phyloP scores from a whole-genome alignment of 2,888 invertebrate species.

The Ellobium chinense region DNA sequence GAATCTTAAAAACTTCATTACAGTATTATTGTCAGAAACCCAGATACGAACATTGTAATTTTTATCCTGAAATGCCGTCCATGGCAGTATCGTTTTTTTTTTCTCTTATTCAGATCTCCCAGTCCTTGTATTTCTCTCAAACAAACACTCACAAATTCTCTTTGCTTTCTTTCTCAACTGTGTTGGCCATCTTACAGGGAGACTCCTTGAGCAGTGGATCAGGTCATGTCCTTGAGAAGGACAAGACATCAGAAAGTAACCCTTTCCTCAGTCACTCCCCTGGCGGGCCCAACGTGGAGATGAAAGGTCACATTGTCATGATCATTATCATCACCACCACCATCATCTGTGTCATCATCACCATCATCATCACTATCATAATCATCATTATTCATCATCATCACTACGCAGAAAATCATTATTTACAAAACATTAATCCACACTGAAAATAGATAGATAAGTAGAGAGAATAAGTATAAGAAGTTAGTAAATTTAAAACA shows the following conservation, averaged over 20 bases:
- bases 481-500: no score
- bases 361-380: not conserved
- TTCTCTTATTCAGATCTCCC: not conserved
- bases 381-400: not conserved
- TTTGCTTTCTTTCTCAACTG: not conserved
- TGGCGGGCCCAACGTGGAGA: conserved; percentile 94
- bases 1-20: no score
- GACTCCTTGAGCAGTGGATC: conserved; percentile 59
- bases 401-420: no score
- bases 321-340: not conserved
- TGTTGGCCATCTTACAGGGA: conserved; percentile 12
- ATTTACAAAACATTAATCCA: no score
- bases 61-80: no score
- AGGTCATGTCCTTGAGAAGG: conserved; percentile 58
- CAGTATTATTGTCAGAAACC: no score
- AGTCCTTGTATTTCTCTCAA: no score
- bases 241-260: conserved; percentile 84
- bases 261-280: conserved; percentile 92
- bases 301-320: conserved; percentile 87
- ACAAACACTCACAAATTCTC: no score
- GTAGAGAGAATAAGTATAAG: no score
- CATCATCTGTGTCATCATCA: not conserved
- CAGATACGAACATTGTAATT: no score
- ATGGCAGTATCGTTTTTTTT: not conserved
- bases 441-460: no score